A percentile compares a stretch with the other conserved stretches of the same genome.
These are phyloP conservation scores for Aromia moschata DNA, from an alignment of 2,888 invertebrate genomes.

Conservation along the genomic window DNA sequence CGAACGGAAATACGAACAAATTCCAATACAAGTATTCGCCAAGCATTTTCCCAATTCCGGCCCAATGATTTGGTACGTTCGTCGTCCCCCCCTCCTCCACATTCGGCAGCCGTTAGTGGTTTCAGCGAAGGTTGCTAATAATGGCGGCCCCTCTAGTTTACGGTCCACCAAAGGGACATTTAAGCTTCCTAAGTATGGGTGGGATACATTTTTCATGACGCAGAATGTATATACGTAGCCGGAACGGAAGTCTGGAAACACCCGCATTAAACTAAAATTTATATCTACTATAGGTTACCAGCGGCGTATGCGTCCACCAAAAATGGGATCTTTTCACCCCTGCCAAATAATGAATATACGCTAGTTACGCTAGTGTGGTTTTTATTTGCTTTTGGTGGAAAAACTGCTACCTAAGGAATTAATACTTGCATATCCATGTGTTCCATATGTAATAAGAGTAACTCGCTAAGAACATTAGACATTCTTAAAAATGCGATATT, in stretches of 20 bases:
- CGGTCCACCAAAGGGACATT: conserved; percentile 21
- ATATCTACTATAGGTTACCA: conserved; percentile 10
- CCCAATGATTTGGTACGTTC: not conserved
- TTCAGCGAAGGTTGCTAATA: conserved; percentile 21
- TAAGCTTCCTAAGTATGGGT: conserved; percentile 21
- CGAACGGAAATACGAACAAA: too few species aligned
- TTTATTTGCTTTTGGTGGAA: too few species aligned
- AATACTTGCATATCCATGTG: too few species aligned
- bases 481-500: too few species aligned
- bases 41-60: conserved; percentile 1
- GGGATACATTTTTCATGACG: conserved; percentile 20
- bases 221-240: conserved; percentile 10
- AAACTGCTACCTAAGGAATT: too few species aligned
- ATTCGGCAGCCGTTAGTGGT: conserved; percentile 19
- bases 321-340: too few species aligned
- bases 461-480: too few species aligned
- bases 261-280: conserved; percentile 17
- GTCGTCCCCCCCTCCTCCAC: not conserved
- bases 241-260: conserved; percentile 15
- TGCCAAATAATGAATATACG: too few species aligned
- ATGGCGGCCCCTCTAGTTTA: conserved; percentile 27
- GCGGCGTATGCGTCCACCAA: too few species aligned
- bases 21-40: too few species aligned
- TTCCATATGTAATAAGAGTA: too few species aligned
- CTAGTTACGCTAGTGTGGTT: too few species aligned